These are phyloP conservation scores for Parnassius orleans DNA, from an alignment of 2,888 invertebrate genomes.

Conservation along the genomic window DNA sequence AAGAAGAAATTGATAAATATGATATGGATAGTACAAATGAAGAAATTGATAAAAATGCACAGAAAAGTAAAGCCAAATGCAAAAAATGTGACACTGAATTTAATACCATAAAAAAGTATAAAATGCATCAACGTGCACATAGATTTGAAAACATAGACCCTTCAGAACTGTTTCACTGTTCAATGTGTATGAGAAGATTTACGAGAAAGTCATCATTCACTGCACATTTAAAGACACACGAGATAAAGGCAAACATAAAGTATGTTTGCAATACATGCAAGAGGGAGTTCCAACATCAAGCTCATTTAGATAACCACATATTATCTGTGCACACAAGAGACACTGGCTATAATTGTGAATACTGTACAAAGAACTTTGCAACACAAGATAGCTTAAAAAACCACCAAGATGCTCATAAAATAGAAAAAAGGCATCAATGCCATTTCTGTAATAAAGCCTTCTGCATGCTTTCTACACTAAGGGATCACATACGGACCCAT, in stretches of 20 bases:
- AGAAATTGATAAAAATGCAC: constrained; percentile 18
- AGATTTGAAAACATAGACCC: constrained; percentile 28
- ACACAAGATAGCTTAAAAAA: constrained; percentile 62
- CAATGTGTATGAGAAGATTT: constrained; percentile 61
- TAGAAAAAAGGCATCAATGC: constrained; percentile 75
- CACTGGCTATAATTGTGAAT: constrained; percentile 65
- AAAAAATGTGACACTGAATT: constrained; percentile 24
- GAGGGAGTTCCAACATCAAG: constrained; percentile 79
- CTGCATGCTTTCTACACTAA: constrained; percentile 79
- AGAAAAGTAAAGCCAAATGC: constrained; percentile 18
- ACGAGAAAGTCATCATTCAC: constrained; percentile 53
- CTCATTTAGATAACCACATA: constrained; percentile 77
- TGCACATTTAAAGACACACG: constrained; percentile 56
- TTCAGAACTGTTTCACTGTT: constrained; percentile 47
- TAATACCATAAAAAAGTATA: constrained; percentile 35
- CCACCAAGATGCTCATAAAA: constrained; percentile 70
- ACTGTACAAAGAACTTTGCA: constrained; percentile 65
- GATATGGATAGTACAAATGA: constrained; percentile 8
- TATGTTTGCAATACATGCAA: constrained; percentile 61
- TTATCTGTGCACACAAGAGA: constrained; percentile 65
- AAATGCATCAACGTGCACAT: constrained; percentile 36
- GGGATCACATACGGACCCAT: constrained; percentile 80
- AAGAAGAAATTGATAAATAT: background rate
- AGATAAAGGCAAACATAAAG: constrained; percentile 46
- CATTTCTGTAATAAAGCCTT: constrained; percentile 64